These are phyloP conservation scores for Stictonetta naevosa DNA, from an alignment of 2,113 vertebrate species.

Conservation along the genomic window DNA sequence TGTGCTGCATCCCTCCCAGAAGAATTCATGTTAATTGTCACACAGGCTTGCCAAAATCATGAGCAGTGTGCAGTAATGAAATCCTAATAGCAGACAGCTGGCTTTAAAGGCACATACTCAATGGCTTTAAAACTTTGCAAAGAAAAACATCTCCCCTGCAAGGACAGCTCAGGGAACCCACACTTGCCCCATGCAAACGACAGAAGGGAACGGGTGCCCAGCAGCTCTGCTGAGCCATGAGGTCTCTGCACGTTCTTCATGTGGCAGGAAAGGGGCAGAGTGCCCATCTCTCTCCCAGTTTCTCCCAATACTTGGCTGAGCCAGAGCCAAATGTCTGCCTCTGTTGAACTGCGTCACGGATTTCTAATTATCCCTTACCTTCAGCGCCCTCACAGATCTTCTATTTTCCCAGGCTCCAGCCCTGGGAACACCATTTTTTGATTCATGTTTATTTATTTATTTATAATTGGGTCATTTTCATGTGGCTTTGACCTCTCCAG, in stretches of 20 bases:
- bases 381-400: background rate
- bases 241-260: rapidly evolving
- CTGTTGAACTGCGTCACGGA: background rate
- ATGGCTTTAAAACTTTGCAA: background rate
- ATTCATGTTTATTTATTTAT: background rate
- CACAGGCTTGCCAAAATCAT: constrained; percentile 54
- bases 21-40: constrained; percentile 74
- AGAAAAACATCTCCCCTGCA: background rate
- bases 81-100: constrained; percentile 68
- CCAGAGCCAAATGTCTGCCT: background rate
- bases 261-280: background rate
- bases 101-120: background rate
- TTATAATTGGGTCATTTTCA: constrained; percentile 7
- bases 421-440: constrained; percentile 2
- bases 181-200: background rate
- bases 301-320: background rate
- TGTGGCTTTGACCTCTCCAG: background rate
- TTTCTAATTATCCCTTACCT: background rate
- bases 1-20: constrained; percentile 40
- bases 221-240: background rate
- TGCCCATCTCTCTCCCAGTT: background rate
- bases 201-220: background rate
- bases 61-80: constrained; percentile 58
- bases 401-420: background rate
- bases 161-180: background rate